These are phyloP conservation scores for Cryptocephalus moraei DNA, from an alignment of 2,888 invertebrate genomes.

Conservation along the genomic window DNA sequence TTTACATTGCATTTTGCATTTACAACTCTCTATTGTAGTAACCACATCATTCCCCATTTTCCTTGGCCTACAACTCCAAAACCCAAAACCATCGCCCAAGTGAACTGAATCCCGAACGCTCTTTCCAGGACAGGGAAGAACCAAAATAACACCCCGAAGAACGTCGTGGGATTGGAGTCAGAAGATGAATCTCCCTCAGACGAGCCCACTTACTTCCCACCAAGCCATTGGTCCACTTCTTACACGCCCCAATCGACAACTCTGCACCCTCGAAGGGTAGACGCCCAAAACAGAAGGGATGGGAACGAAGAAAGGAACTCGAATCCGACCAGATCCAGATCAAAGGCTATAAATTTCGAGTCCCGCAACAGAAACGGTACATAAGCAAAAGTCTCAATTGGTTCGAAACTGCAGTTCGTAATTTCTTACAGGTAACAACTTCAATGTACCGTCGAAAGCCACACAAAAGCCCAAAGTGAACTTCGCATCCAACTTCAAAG, in stretches of 20 bases:
- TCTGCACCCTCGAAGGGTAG: slow-evolving; percentile 3
- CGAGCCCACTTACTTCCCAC: slow-evolving; percentile 43
- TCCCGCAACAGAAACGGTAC: slow-evolving; percentile 6
- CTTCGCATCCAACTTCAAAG: slow-evolving; percentile 21
- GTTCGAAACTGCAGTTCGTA: background rate
- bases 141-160: slow-evolving; percentile 11
- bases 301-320: background rate
- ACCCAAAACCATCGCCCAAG: no score
- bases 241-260: slow-evolving; percentile 17
- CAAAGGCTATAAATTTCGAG: slow-evolving; percentile 10
- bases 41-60: no score
- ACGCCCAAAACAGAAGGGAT: slow-evolving; percentile 2
- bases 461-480: slow-evolving; percentile 8
- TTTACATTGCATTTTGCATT: no score
- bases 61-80: no score
- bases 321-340: slow-evolving; percentile 2
- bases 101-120: no score
- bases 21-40: no score
- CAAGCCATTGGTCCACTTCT: slow-evolving; percentile 47
- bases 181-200: slow-evolving; percentile 37
- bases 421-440: slow-evolving; percentile 11
- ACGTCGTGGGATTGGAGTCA: slow-evolving; percentile 41
- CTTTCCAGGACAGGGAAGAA: slow-evolving; percentile 2
- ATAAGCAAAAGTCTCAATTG: background rate
- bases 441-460: background rate